Evolutionary conservation across 2,797 vertebrate species (phyloP).

Genomic region (Sebastes ruberrimus): DNA sequence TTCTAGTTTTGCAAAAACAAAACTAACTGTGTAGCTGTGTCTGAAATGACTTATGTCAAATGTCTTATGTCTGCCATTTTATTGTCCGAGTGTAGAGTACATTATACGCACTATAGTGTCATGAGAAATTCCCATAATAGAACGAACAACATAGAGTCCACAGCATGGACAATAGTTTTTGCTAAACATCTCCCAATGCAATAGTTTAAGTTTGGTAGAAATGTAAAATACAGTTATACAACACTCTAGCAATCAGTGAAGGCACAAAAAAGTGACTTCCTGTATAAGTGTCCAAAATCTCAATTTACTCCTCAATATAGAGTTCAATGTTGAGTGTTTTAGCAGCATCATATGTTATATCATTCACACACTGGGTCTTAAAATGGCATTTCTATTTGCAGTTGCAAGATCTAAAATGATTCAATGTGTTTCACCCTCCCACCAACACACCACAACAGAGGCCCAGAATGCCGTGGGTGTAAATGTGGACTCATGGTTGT

Average conservation of each 20-base stretch:
- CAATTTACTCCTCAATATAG: neutral
- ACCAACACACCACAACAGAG: slow-evolving; percentile 2
- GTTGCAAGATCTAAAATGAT: slow-evolving; percentile 11
- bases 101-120: neutral
- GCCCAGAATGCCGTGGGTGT: slow-evolving; percentile 29
- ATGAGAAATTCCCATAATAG: neutral
- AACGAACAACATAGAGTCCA: neutral
- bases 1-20: neutral
- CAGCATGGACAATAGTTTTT: neutral
- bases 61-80: neutral
- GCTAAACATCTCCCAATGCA: neutral
- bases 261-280: neutral
- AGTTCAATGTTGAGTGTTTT: neutral
- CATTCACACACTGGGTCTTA: neutral
- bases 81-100: neutral
- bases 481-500: neutral
- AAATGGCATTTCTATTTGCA: slow-evolving; percentile 30
- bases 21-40: neutral
- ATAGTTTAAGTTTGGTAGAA: neutral
- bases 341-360: neutral
- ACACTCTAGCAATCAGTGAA: neutral
- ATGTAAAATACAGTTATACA: neutral
- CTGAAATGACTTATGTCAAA: neutral
- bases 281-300: neutral
- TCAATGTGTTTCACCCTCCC: slow-evolving; percentile 27